Percentiles rank a stretch among this genome's conserved stretches.
phyloP scores from a whole-genome alignment of 2,797 vertebrate genomes.

The Tragopan temminckii region DNA sequence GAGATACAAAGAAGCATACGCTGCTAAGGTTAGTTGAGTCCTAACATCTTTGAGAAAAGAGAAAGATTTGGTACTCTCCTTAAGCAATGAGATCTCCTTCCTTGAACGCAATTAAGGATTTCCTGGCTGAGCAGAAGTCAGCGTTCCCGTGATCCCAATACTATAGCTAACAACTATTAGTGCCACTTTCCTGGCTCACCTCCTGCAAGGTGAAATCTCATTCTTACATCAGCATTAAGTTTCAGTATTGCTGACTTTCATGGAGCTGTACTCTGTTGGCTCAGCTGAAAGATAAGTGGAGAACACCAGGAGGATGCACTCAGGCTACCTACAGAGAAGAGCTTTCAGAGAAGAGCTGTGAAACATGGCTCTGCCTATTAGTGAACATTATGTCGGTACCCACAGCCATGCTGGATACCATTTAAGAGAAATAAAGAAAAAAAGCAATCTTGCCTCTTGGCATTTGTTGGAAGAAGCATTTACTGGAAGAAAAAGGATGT shows the following conservation, averaged over 20 bases:
- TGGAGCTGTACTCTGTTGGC: not conserved
- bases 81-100: not conserved
- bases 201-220: not conserved
- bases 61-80: not conserved
- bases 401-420: not conserved
- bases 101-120: not conserved
- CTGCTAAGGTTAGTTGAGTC: not conserved
- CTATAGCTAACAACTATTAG: not conserved
- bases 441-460: not conserved
- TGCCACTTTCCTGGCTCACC: not conserved
- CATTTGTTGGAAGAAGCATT: no score
- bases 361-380: not conserved
- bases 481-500: not conserved
- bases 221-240: not conserved
- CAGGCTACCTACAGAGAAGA: not conserved
- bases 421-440: not conserved
- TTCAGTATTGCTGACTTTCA: not conserved
- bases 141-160: not conserved
- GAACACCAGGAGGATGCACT: not conserved
- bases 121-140: not conserved
- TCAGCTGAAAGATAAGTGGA: not conserved
- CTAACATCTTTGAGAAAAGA: not conserved
- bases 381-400: not conserved
- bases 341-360: not conserved
- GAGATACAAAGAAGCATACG: not conserved